Base-by-base conservation (phyloP, 2,888 invertebrate genomes). In the Dynastes maya region DNA sequence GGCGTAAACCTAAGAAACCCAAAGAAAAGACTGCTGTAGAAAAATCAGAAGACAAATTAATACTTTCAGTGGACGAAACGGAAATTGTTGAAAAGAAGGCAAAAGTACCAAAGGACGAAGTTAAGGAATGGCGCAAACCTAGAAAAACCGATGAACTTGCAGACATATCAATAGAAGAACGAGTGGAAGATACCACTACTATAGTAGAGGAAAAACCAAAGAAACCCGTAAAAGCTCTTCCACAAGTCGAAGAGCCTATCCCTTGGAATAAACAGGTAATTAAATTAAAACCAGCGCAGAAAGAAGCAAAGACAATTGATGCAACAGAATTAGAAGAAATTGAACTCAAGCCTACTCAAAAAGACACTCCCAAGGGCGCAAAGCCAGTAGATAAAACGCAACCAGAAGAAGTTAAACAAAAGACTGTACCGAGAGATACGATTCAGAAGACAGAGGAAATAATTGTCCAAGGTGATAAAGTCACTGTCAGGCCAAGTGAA, bases 231-330 rank as follows among this genome's bases (percentile, higher is more conserved):
- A 63, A 63, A 37, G 8, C 40, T 40, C 53, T 29, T 61, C 78
- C 37, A 32, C 9, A 75, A 80, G 84, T 84, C 49, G 85, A 76
- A 9, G 80, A 81, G 58, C 76, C 89, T 53, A 86, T 87, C 83
- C 91, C 92, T 9, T 92, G 92, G 92, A 94, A 92, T 1, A 91
- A 94, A 84, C 92, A 94, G 87, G 90, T 91, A 81, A 89, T 92
- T 16, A 88, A 86, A 61, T 85, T 93, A 49, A 92, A 92, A 82
- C 89, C 88, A 83, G 86, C 87, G 0, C 89, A 70, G 86, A 85
- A 81, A 83, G 6, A 72, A 22, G 78, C 82, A 5, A 83, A 85
- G 29, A 85, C 88, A 80, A 83, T 88, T 13, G 91, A 91, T 82
- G 88, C 89, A 80, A 85, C 89, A 71, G 90, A 91, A 82, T 85